phyloP scores from a whole-genome alignment of 2,113 vertebrate genomes.

The Rynchops niger region DNA sequence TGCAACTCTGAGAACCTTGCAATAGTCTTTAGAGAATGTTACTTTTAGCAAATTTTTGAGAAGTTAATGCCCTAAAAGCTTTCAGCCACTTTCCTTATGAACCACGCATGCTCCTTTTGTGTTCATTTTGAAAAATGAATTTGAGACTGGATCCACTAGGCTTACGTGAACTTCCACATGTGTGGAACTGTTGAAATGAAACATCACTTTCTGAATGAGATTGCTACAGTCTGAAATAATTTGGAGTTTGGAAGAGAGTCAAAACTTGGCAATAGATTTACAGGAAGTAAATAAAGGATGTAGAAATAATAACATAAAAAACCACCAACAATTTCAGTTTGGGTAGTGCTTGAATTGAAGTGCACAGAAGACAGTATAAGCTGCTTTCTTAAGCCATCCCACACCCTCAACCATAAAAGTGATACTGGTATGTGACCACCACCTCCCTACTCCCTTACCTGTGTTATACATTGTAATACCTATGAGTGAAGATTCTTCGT shows the following conservation, averaged over 20 bases:
- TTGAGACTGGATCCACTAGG: background rate
- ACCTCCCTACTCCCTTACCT: background rate
- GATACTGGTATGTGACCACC: background rate
- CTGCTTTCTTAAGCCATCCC: background rate
- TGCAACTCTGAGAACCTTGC: background rate
- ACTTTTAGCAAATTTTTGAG: background rate
- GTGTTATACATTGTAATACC: background rate
- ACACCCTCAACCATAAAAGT: fast-evolving
- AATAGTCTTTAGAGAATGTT: background rate
- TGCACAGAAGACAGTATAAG: background rate
- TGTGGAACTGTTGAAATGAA: background rate
- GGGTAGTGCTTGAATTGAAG: background rate
- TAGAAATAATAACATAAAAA: background rate
- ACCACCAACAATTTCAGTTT: background rate
- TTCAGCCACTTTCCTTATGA: background rate
- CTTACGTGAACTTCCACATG: background rate
- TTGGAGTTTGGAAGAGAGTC: background rate
- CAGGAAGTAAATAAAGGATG: background rate
- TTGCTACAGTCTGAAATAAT: background rate
- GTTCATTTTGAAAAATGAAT: background rate
- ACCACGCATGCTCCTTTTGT: background rate
- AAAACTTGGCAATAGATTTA: background rate
- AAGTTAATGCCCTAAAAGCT: background rate
- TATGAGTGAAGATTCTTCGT: background rate
- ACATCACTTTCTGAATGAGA: background rate